Conservation (phyloP, 2,888 invertebrate genomes). For the Bursaphelenchus okinawaensis region DNA sequence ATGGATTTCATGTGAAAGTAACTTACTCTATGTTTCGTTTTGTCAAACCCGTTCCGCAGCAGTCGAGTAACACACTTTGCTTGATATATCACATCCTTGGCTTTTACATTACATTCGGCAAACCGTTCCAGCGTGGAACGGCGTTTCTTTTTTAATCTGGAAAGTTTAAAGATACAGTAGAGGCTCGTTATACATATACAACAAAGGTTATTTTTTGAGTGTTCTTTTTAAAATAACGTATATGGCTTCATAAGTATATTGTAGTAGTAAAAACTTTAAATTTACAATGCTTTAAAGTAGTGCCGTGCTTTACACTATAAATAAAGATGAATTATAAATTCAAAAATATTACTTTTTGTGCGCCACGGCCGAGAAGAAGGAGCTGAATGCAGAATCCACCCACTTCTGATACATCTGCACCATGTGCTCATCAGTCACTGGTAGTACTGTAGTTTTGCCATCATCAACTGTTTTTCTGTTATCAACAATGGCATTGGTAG, state of each 20-base stretch:
- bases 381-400: conserved; percentile 5
- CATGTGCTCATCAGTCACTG: conserved; percentile 13
- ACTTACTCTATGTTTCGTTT: background rate
- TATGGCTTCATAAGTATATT: too few species aligned
- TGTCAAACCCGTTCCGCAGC: background rate
- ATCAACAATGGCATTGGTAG: too few species aligned
- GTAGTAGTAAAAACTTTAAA: too few species aligned
- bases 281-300: too few species aligned
- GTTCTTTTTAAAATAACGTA: too few species aligned
- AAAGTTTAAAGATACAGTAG: too few species aligned
- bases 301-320: too few species aligned
- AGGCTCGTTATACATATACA: too few species aligned
- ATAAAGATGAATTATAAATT: too few species aligned
- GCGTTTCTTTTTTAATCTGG: background rate
- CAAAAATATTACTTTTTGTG: conserved; percentile 6
- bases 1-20: too few species aligned
- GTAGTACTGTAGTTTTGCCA: background rate
- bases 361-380: conserved; percentile 6
- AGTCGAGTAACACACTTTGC: background rate
- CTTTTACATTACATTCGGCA: background rate
- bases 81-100: background rate
- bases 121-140: background rate
- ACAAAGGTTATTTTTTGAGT: too few species aligned
- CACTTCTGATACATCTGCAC: conserved; percentile 19
- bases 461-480: background rate